Evolutionary conservation across 2,113 vertebrate genomes (phyloP), one percentile per base, ranked within the genome.

Genomic region (Neolamprologus toae): DNA sequence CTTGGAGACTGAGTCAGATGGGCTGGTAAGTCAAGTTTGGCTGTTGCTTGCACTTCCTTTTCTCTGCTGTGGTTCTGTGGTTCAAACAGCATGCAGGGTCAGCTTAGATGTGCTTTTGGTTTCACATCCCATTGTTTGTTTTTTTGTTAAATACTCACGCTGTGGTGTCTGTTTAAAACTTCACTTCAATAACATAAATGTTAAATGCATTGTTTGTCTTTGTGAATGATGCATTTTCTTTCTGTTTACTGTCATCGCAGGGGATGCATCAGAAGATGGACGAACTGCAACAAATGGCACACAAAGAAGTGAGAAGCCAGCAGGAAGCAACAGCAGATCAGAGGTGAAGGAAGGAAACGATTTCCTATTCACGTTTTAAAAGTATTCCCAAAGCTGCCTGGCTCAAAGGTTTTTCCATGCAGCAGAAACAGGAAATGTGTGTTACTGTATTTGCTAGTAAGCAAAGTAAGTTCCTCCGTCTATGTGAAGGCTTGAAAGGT

Each of bases 21-120:
- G 85, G 82, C 91, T 54, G 97, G 96, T 97, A 94, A 97, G 96
- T 97, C 54, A 37, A 28, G 76, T 93, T 80, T 85, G 85, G 88
- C 82, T 92, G 87, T 8, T 81, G 82, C 78, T 87, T 90, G 84
- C 84, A 13, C 59, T 42, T 91, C 86, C 59, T 66, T 91, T 45
- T 85, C 57, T 85, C 16, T 76, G 90, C 68, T 63, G 49, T 91
- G 87, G 81, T 85, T 88, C 33, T 66, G 71, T 61, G 78, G 79
- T 51, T 54, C 71, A 40, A 49, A 31, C 19, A 47, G 95, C 94
- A 94, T 95, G 94, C 40, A 49, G 87, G 82, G 59, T 57, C 40
- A 5, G 55, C 73, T 85, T 59, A 31, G 12, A 28, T 54, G 40
- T 54, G 31, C 12, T 35, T 19, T 37, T 33, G 19, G 45, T 87